A percentile compares a stretch with the other conserved stretches of the same genome.
Conservation (phyloP, 64 coral and sea anemone genomes). For the Actinia equina region DNA sequence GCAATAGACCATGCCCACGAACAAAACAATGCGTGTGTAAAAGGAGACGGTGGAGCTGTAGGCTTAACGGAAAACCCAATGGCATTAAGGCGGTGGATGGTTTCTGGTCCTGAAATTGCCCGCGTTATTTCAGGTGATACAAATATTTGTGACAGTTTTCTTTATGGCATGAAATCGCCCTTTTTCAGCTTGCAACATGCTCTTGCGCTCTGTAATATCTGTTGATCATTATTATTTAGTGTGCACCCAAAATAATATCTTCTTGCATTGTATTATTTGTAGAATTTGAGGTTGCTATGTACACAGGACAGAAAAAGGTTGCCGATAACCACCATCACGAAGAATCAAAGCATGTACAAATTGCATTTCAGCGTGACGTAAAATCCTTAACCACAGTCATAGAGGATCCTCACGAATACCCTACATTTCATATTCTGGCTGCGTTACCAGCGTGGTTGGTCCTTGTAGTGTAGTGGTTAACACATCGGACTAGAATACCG, state of each 20-base stretch:
- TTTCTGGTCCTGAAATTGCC: slow-evolving; percentile 11
- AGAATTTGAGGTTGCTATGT: background rate
- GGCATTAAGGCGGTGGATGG: background rate
- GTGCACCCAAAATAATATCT: background rate
- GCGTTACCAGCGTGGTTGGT: too few species aligned
- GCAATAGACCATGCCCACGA: slow-evolving; percentile 9
- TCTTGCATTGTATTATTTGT: slow-evolving; percentile 6
- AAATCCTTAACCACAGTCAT: too few species aligned
- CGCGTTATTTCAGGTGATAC: background rate
- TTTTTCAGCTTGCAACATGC: slow-evolving; percentile 1
- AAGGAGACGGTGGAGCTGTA: background rate
- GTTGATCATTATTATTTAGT: background rate
- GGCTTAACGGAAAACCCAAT: background rate
- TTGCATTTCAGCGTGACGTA: too few species aligned
- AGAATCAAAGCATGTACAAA: too few species aligned
- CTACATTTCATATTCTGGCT: too few species aligned
- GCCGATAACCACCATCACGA: too few species aligned
- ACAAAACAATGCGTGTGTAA: slow-evolving; percentile 1
- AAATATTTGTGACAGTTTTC: background rate
- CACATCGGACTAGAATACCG: too few species aligned
- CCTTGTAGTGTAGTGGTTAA: too few species aligned
- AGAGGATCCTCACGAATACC: too few species aligned
- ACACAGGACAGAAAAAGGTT: too few species aligned
- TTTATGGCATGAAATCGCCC: background rate
- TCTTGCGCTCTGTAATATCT: slow-evolving; percentile 13